Evolutionary conservation across 2,113 vertebrate species (phyloP).

Genomic region (Cynopterus brachyotis): DNA sequence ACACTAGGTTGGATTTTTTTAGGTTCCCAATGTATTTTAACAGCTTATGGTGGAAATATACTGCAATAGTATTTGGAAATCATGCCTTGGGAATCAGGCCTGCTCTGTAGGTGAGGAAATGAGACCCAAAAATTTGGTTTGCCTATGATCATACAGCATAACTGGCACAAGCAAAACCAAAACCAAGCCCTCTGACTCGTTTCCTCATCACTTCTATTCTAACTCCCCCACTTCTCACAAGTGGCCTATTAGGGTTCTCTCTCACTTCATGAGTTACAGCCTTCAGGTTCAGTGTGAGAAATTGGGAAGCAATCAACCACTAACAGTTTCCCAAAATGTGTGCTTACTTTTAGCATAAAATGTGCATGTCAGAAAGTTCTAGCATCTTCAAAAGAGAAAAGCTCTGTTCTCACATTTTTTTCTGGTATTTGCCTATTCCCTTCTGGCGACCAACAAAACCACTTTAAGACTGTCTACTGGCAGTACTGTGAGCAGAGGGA

Average conservation of each 20-base stretch:
- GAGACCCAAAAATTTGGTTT: not conserved
- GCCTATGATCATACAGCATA: not conserved
- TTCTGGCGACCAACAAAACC: not conserved
- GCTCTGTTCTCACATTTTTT: not conserved
- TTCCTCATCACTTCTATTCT: not conserved
- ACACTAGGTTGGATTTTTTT: not conserved
- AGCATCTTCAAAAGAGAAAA: slow-evolving; percentile 1
- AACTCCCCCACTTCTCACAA: not conserved
- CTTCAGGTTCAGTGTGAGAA: not conserved
- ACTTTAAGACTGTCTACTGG: not conserved
- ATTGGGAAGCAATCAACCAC: not conserved
- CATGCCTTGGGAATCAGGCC: not conserved
- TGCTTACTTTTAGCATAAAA: slow-evolving; percentile 34
- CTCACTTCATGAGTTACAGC: not conserved
- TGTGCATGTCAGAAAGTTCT: slow-evolving; percentile 2
- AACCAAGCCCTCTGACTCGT: not conserved
- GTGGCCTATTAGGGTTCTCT: not conserved
- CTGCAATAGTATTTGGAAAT: not conserved
- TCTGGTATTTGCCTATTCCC: not conserved
- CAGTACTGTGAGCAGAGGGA: not conserved
- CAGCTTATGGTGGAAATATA: not conserved
- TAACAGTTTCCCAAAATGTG: slow-evolving; percentile 7
- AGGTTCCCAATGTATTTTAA: not conserved
- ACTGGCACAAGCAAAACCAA: not conserved
- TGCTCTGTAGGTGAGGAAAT: not conserved